Conservation (phyloP, 2,888 invertebrate species). For the Crioceris asparagi region DNA sequence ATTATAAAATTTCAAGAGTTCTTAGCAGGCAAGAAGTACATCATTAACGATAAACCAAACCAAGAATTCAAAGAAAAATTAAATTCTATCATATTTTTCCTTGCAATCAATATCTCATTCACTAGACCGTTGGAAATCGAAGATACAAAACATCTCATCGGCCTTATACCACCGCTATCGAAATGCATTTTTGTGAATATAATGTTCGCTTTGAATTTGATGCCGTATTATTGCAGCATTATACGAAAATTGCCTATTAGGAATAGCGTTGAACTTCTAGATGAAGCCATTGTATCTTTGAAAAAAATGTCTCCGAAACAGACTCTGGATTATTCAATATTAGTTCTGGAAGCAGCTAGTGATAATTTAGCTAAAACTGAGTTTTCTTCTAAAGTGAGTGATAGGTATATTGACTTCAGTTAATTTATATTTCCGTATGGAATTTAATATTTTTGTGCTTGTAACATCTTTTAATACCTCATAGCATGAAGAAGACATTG, state of each 20-base stretch:
- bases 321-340: constrained; percentile 19
- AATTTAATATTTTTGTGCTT: neutral
- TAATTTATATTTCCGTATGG: neutral
- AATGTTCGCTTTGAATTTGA: constrained; percentile 23
- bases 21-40: constrained; percentile 23
- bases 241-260: constrained; percentile 22
- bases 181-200: constrained; percentile 29
- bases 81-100: constrained; percentile 25
- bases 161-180: constrained; percentile 28
- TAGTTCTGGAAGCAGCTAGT: constrained; percentile 18
- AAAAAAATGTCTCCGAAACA: constrained; percentile 21
- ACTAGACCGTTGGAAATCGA: constrained; percentile 20
- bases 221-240: constrained; percentile 20
- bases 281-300: constrained; percentile 26
- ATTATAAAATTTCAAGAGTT: no score
- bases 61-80: constrained; percentile 19
- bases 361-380: constrained; percentile 13
- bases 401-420: constrained; percentile 2
- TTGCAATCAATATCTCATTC: constrained; percentile 32
- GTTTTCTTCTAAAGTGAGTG: constrained; percentile 1
- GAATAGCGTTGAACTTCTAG: constrained; percentile 22
- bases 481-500: constrained; percentile 21
- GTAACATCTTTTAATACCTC: constrained; percentile 6
- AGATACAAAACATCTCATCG: constrained; percentile 28
- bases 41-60: constrained; percentile 18